Evolutionary conservation across 1,140 invertebrate genomes (phyloP), one percentile per base, ranked within the genome.

Genomic region (Sarcophaga bullata): DNA sequence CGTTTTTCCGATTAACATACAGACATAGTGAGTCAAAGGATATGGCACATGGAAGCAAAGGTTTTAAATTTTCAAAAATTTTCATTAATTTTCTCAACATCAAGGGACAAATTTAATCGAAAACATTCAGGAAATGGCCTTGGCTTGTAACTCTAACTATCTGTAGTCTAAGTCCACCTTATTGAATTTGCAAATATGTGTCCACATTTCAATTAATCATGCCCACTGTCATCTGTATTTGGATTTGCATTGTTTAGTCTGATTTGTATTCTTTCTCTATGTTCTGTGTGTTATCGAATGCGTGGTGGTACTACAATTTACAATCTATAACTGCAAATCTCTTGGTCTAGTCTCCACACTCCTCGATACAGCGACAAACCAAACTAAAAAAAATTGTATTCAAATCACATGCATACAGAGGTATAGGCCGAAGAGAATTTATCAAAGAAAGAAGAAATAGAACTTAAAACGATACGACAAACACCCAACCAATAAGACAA

Each of bases 291-390:
- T 52, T 48, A 76, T 76, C 46, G 6, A 48, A 50, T 78, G 25
- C 75, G 15, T 78, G 49, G 62, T 72, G 25, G 75, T 78, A 78
- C 75, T 50, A 78, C 54, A 58, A 19, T 78, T 78, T 78, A 78
- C 75, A 78, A 78, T 78, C 75, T 78, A 78, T 52, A 78, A 78
- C 75, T 78, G 75, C 75, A 78, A 78, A 78, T 78, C 75, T 52
- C 50, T 78, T 50, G 19, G 52, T 52, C 75, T 50, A 78, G 75
- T 78, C 75, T 78, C 48, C 62, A 68, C 62, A 68, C 62, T 68
- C 25, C 4, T 37, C 75, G n/a, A 78, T 78, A 78, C 75, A 17
- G 19, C 37, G 25, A 3, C 62, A 25, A 72, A 6, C 7, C 19
- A 6, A 11, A 78, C 50, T 17, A 78, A 78, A 8, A 78, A 52